Conservation (phyloP, 2,888 invertebrate species). For the Caenorhabditis plicata region DNA sequence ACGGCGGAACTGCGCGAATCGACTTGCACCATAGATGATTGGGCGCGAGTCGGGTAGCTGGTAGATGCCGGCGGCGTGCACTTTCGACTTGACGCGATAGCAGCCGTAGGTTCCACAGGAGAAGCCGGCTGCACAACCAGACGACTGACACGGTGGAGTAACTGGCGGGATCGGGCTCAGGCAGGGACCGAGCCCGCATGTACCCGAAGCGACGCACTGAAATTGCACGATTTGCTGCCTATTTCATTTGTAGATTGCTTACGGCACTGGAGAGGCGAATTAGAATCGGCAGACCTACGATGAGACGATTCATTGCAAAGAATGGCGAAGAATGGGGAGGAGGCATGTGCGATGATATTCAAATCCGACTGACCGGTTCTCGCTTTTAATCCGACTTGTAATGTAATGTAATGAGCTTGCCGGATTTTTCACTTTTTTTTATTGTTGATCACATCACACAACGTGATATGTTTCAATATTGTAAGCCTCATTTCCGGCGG, state of each 20-base stretch:
- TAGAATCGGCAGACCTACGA: not conserved
- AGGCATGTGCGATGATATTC: not conserved
- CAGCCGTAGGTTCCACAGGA: slow-evolving; percentile 50
- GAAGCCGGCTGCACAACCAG: slow-evolving; percentile 48
- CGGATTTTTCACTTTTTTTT: too few relatives aligned
- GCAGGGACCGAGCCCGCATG: slow-evolving; percentile 53
- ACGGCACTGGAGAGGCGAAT: not conserved
- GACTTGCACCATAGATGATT: slow-evolving; percentile 36
- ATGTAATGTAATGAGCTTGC: too few relatives aligned
- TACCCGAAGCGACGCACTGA: slow-evolving; percentile 59
- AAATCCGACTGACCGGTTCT: too few relatives aligned
- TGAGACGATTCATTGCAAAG: not conserved
- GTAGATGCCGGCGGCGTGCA: slow-evolving; percentile 33
- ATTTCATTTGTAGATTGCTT: too few relatives aligned
- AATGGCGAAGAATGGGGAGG: not conserved
- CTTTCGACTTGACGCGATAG: slow-evolving; percentile 40
- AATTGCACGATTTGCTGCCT: slow-evolving; percentile 6
- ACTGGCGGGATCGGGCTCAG: slow-evolving; percentile 38
- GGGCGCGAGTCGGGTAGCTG: slow-evolving; percentile 16
- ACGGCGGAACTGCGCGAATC: slow-evolving; percentile 42
- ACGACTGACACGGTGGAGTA: slow-evolving; percentile 34
- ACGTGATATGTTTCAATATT: too few relatives aligned
- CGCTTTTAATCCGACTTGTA: too few relatives aligned
- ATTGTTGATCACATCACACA: too few relatives aligned
- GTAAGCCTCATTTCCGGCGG: too few relatives aligned